Conservation (phyloP, 2,888 invertebrate genomes). For the Megamerina dolium region DNA sequence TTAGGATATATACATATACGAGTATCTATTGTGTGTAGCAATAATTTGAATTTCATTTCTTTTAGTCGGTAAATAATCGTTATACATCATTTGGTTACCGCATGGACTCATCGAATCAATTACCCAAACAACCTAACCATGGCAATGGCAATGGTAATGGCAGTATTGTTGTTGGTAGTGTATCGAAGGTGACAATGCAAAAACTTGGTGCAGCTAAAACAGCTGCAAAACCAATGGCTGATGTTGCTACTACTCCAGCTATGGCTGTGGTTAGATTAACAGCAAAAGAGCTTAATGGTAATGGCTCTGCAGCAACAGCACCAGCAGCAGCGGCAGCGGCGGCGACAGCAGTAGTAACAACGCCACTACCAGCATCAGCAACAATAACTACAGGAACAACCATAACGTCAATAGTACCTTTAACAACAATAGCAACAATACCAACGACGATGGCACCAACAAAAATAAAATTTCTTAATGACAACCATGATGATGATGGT, state of each 20-base stretch:
- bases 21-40: background rate
- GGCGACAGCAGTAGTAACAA: slow-evolving; percentile 18
- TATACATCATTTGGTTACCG: slow-evolving; percentile 44
- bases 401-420: background rate
- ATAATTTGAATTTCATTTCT: background rate
- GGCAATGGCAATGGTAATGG: too few relatives aligned
- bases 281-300: slow-evolving; percentile 21
- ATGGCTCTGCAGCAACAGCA: slow-evolving; percentile 9
- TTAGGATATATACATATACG: background rate
- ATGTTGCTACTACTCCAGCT: slow-evolving; percentile 26
- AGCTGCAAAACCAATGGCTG: slow-evolving; percentile 24
- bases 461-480: slow-evolving; percentile 23
- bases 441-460: slow-evolving; percentile 27
- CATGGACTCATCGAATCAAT: slow-evolving; percentile 39
- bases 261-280: too few relatives aligned
- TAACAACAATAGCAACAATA: slow-evolving; percentile 18
- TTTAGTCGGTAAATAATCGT: slow-evolving; percentile 41
- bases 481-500: slow-evolving; percentile 10
- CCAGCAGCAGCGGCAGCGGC: slow-evolving; percentile 6
- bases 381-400: slow-evolving; percentile 6
- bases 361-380: slow-evolving; percentile 11
- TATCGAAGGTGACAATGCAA: too few relatives aligned
- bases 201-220: too few relatives aligned
- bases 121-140: slow-evolving; percentile 32
- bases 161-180: too few relatives aligned